phyloP scores from a whole-genome alignment of 1,140 invertebrate genomes.

The Tetramorium simillimum region DNA sequence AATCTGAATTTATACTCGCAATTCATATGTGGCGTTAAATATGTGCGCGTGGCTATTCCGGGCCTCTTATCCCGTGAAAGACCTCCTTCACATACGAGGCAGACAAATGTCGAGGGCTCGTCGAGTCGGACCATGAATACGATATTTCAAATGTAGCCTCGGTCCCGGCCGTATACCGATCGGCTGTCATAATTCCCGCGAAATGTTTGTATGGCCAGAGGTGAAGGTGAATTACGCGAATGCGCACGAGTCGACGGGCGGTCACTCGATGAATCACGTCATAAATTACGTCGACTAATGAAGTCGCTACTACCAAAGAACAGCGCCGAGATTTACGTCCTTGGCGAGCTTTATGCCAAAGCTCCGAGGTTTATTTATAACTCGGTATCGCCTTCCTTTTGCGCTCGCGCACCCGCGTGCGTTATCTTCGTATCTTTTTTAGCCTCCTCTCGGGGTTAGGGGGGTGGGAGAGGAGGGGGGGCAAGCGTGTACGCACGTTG shows the following conservation, averaged over 20 bases:
- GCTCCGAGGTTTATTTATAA: slow-evolving; percentile 76
- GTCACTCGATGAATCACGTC: slow-evolving; percentile 64
- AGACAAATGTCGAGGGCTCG: slow-evolving; percentile 4
- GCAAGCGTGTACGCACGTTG: not conserved
- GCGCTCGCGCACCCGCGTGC: not conserved
- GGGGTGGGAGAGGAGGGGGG: not conserved
- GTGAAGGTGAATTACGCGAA: slow-evolving; percentile 36
- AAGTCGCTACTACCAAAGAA: slow-evolving; percentile 78
- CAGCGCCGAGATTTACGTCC: slow-evolving; percentile 72
- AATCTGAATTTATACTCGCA: not conserved
- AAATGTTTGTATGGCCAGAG: slow-evolving; percentile 51
- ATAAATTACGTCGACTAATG: slow-evolving; percentile 81
- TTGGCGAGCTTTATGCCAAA: slow-evolving; percentile 67
- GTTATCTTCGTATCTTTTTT: slow-evolving; percentile 48
- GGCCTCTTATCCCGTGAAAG: not conserved
- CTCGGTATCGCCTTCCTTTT: slow-evolving; percentile 65
- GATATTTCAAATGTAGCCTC: not conserved
- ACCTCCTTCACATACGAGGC: not conserved
- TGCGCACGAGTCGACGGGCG: slow-evolving; percentile 47
- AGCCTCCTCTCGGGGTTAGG: not conserved
- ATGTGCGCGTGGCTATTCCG: not conserved
- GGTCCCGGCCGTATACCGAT: not conserved
- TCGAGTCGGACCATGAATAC: not conserved
- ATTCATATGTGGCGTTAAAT: not conserved
- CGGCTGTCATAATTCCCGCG: slow-evolving; percentile 39